Base-by-base conservation (phyloP, 2,797 vertebrate genomes). In the Myotis planiceps region DNA sequence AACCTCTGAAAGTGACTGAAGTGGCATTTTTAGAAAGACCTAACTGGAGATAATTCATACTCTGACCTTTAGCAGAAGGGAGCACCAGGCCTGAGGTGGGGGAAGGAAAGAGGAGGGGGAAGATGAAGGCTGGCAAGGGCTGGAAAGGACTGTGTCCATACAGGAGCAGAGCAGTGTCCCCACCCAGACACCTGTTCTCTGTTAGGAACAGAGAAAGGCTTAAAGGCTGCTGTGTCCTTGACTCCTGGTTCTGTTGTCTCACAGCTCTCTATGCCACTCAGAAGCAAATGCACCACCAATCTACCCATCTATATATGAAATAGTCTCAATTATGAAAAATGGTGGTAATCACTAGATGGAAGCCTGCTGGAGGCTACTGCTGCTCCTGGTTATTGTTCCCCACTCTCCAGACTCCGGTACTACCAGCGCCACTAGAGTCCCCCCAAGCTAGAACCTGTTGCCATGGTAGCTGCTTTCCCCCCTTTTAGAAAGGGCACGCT, bases 401-500 rank as follows among this genome's bases (percentile, higher is more conserved):
- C 3, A 9, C 19, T 65, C 83, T 85, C 78, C 63, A 65, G 74
- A 79, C 91, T 79, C 42, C 65, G 51, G 71, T 16, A 10, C 71
- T 39, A 32, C 29, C 53, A 94, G 27, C 6, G 58, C 47, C 29
- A 51, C 72, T 49, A 29, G 25, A 76, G 72, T 8, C 14, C 42
- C 34, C 66, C 10, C 7, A 68, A 74, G 66, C 37, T 39, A 92
- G 84, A 60, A 92, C 88, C 66, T 89, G 93, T 95, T 96, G 86
- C 93, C 88, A 96, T 96, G 95, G 96, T 23, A 97, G 74, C 94
- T 83, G 69, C 19, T 53, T 82, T 66, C 13, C 14, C 66, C 49
- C 58, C 32, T 71, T 58, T 81, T 71, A 88, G 81, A 95, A 75
- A 96, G 90, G 90, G 74, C 51, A 34, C 0, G 15, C 23, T 90